phyloP scores from a whole-genome alignment of 2,888 invertebrate genomes.

The Chrysopilus asiliformis region DNA sequence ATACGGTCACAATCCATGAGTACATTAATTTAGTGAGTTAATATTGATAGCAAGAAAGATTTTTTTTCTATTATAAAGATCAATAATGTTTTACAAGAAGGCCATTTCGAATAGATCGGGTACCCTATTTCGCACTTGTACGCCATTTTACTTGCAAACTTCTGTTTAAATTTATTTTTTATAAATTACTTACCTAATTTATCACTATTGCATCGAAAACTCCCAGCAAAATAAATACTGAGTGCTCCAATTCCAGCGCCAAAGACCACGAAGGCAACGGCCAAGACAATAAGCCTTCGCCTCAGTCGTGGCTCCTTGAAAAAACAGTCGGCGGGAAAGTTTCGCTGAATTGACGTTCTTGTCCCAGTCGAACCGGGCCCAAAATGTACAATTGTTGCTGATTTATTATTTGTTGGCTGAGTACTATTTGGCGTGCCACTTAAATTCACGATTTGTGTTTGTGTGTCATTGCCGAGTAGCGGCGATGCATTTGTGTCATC shows the following conservation, averaged over 20 bases:
- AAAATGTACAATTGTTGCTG: constrained; percentile 32
- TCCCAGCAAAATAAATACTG: constrained; percentile 33
- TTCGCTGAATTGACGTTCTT: constrained; percentile 18
- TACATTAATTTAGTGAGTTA: too few species aligned
- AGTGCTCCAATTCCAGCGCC: constrained; percentile 34
- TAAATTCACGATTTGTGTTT: constrained; percentile 5
- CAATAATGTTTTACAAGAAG: too few species aligned
- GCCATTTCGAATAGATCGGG: too few species aligned
- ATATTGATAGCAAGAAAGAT: too few species aligned
- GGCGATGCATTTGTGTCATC: constrained; percentile 14
- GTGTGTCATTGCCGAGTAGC: constrained; percentile 14
- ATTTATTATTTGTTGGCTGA: constrained; percentile 23
- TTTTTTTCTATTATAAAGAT: too few species aligned
- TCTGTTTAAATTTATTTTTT: too few species aligned
- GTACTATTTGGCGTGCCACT: constrained; percentile 12
- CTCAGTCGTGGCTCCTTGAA: constrained; percentile 57
- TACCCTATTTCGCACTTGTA: too few species aligned
- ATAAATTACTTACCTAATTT: constrained; percentile 5
- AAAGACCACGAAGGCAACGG: constrained; percentile 31
- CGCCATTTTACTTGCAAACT: too few species aligned
- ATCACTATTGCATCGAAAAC: constrained; percentile 16
- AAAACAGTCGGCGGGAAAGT: constrained; percentile 10
- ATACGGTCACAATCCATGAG: too few species aligned
- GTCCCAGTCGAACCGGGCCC: constrained; percentile 18
- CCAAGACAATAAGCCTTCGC: constrained; percentile 38